phyloP scores from a whole-genome alignment of 2,888 invertebrate genomes.

The Drosophila algonquin region DNA sequence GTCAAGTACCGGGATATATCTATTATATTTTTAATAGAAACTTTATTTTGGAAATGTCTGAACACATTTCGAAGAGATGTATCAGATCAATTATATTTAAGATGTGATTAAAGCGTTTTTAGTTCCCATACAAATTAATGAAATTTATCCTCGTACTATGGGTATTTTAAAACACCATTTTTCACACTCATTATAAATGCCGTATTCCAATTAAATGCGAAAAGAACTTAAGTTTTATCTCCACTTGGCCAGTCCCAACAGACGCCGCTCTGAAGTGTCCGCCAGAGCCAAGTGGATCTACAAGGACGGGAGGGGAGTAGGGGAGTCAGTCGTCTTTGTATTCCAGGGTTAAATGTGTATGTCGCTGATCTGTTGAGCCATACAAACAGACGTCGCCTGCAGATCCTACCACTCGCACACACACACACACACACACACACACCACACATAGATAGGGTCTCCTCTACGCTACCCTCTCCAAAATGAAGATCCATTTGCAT shows the following conservation, averaged over 20 bases:
- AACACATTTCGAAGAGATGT: too few species aligned
- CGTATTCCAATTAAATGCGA: slow-evolving; percentile 30
- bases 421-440: slow-evolving; percentile 7
- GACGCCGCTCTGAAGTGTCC: slow-evolving; percentile 16
- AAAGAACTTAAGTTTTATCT: slow-evolving; percentile 18
- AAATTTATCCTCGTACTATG: too few species aligned
- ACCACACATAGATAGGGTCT: background rate
- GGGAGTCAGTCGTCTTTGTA: background rate
- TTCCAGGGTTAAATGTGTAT: slow-evolving; percentile 33
- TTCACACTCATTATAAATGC: slow-evolving; percentile 22
- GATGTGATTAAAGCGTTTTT: too few species aligned
- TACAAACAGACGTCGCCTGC: slow-evolving; percentile 1
- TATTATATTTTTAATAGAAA: too few species aligned
- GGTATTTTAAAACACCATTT: background rate
- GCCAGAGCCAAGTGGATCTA: slow-evolving; percentile 25
- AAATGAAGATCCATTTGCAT: slow-evolving; percentile 67
- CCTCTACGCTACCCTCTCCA: background rate
- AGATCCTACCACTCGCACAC: slow-evolving; percentile 9
- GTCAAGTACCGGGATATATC: too few species aligned
- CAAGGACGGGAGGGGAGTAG: background rate
- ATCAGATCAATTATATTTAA: too few species aligned
- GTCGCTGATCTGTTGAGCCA: slow-evolving; percentile 20
- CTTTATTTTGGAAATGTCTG: too few species aligned
- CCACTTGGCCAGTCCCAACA: slow-evolving; percentile 13
- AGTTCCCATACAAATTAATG: background rate